These are phyloP conservation scores for Amblyornis subalaris DNA, from an alignment of 2,113 vertebrate species.

Conservation along the genomic window DNA sequence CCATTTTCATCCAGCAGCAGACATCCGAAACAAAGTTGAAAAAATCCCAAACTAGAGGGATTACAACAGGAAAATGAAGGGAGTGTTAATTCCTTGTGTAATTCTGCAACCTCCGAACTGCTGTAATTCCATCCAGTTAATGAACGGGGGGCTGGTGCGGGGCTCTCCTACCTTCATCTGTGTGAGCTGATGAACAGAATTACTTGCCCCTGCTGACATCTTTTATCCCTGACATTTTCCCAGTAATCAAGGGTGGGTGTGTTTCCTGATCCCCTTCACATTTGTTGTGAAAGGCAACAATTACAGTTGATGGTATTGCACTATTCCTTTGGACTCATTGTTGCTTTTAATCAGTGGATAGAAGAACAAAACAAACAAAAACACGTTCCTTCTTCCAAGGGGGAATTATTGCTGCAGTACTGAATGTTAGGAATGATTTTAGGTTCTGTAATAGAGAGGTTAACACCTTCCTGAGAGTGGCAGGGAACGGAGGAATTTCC, in stretches of 20 bases:
- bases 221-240: not conserved
- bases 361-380: not conserved
- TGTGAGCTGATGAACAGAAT: constrained; percentile 4
- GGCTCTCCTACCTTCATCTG: not conserved
- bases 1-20: not conserved
- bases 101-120: constrained; percentile 2
- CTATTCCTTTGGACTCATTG: not conserved
- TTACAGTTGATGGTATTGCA: not conserved
- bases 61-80: not conserved
- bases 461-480: not conserved
- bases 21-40: not conserved
- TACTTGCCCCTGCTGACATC: not conserved
- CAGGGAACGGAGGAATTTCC: not conserved
- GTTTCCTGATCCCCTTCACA: not conserved
- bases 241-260: constrained; percentile 2
- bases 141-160: not conserved
- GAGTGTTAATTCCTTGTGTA: constrained; percentile 34
- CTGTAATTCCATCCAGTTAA: constrained; percentile 25
- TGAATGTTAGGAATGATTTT: not conserved
- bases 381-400: not conserved
- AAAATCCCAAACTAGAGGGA: not conserved
- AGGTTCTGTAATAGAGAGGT: not conserved
- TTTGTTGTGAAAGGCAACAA: not conserved
- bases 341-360: not conserved
- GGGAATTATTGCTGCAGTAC: not conserved